Evolutionary conservation across 2,113 vertebrate species (phyloP).

Genomic region (Seriola rivoliana): DNA sequence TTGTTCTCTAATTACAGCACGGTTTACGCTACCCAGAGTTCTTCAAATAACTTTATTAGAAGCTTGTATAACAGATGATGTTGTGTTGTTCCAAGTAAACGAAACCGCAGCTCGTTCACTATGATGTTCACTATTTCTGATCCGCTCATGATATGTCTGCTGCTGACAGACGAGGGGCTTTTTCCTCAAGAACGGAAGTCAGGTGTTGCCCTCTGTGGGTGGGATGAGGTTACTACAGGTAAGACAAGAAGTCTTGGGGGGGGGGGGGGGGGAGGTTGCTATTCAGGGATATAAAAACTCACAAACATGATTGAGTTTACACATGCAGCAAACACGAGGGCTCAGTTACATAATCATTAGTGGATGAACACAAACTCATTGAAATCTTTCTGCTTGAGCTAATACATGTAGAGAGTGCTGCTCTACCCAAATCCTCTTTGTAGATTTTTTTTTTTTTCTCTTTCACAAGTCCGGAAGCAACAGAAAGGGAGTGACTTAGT

Average conservation of each 20-base stretch:
- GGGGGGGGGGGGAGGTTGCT: fast-evolving
- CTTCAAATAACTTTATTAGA: slow-evolving; percentile 2
- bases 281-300: neutral
- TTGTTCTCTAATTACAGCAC: slow-evolving; percentile 17
- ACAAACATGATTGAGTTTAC: neutral
- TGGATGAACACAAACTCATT: neutral
- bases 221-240: slow-evolving; percentile 29
- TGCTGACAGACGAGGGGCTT: neutral
- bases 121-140: slow-evolving; percentile 42
- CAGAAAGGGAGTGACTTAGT: slow-evolving; percentile 11
- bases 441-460: neutral
- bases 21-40: neutral
- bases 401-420: neutral
- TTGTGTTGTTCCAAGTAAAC: slow-evolving; percentile 20
- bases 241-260: too few relatives aligned
- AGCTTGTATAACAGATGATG: slow-evolving; percentile 11
- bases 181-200: slow-evolving; percentile 19
- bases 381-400: neutral
- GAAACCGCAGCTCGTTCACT: slow-evolving; percentile 22
- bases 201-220: slow-evolving; percentile 63
- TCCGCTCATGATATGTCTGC: slow-evolving; percentile 16
- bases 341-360: neutral
- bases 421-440: neutral
- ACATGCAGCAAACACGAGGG: neutral
- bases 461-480: slow-evolving; percentile 16